These are phyloP conservation scores for Nasonia oneida DNA, from an alignment of 2,888 invertebrate genomes.

Conservation along the genomic window DNA sequence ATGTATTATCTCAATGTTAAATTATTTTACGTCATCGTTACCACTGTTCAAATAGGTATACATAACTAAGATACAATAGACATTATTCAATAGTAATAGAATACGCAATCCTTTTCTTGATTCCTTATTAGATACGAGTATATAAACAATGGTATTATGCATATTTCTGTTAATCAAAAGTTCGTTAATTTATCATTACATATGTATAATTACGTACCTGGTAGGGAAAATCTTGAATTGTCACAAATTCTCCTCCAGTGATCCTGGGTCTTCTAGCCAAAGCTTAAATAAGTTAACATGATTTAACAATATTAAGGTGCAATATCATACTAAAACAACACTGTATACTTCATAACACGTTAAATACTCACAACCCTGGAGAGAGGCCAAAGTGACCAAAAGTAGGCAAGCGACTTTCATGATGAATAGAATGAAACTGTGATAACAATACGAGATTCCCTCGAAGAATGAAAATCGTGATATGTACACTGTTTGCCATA, in stretches of 20 bases:
- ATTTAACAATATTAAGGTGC: not conserved
- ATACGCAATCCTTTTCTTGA: too few species aligned
- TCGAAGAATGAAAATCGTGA: not conserved
- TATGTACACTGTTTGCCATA: not conserved
- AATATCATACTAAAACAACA: not conserved
- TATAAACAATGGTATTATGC: not conserved
- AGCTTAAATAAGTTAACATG: not conserved
- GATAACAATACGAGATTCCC: not conserved
- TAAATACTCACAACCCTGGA: conserved; percentile 15
- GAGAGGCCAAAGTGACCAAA: not conserved
- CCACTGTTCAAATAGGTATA: too few species aligned
- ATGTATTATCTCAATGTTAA: too few species aligned
- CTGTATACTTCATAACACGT: not conserved
- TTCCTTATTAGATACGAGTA: too few species aligned
- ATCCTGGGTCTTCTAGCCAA: not conserved
- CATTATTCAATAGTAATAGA: too few species aligned
- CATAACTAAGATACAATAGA: too few species aligned
- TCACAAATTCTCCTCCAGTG: not conserved
- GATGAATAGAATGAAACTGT: not conserved
- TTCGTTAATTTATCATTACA: not conserved
- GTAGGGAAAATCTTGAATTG: not conserved
- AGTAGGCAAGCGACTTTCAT: not conserved
- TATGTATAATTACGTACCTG: conserved; percentile 7
- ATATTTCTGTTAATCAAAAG: not conserved
- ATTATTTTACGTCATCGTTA: too few species aligned